These are phyloP conservation scores for Oligia latruncula DNA, from an alignment of 2,888 invertebrate species.

Conservation along the genomic window DNA sequence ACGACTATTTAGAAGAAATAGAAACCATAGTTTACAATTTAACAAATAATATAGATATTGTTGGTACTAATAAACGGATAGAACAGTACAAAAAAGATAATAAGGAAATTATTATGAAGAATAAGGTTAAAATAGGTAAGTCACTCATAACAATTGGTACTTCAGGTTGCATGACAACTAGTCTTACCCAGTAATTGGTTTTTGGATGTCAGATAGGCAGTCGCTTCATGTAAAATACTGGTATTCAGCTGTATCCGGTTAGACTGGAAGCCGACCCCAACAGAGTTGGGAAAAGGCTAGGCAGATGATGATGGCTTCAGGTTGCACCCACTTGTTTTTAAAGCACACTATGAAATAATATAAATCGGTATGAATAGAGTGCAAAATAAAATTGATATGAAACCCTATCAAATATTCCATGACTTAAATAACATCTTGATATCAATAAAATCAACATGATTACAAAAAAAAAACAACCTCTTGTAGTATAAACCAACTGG, in stretches of 20 bases:
- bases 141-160: neutral
- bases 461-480: too few species aligned
- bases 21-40: conserved; percentile 98
- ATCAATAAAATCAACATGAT: conserved; percentile 30
- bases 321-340: neutral
- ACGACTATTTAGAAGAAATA: conserved; percentile 98
- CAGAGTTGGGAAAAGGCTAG: too few species aligned
- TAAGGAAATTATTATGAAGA: conserved; percentile 95
- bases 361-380: neutral
- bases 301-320: too few species aligned
- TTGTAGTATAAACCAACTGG: conserved; percentile 12
- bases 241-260: too few species aligned
- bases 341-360: conserved; percentile 15
- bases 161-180: neutral
- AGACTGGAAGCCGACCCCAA: too few species aligned
- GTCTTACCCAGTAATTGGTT: neutral
- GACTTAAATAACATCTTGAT: conserved; percentile 25
- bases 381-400: conserved; percentile 7
- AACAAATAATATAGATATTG: conserved; percentile 96
- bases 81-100: conserved; percentile 98
- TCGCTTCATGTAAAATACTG: too few species aligned
- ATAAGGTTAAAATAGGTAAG: conserved; percentile 93
- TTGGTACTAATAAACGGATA: conserved; percentile 96
- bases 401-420: conserved; percentile 14
- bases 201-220: neutral